These are phyloP conservation scores for Sinelater perroti DNA, from an alignment of 2,888 invertebrate genomes.

Conservation along the genomic window DNA sequence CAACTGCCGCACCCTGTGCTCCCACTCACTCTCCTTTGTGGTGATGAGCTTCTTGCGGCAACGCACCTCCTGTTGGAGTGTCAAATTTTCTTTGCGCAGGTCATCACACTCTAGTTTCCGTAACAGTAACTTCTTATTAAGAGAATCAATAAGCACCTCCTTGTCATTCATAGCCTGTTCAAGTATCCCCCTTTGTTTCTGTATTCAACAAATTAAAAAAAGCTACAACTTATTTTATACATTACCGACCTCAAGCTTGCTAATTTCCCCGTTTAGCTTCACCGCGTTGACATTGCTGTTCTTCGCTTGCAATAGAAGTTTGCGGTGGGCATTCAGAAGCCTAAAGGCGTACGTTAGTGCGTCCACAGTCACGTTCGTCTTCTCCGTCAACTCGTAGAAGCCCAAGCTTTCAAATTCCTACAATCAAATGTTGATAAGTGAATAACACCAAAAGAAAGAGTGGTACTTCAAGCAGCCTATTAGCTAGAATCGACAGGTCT, in stretches of 20 bases:
- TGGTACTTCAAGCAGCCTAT: too few relatives aligned
- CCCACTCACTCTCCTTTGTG: constrained; percentile 17
- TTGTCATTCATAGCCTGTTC: not conserved
- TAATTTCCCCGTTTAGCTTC: not conserved
- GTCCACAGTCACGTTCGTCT: not conserved
- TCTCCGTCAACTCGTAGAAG: not conserved
- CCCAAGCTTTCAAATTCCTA: not conserved
- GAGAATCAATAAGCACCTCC: not conserved
- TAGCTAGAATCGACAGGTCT: too few relatives aligned
- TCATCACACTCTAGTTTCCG: not conserved
- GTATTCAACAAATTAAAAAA: not conserved
- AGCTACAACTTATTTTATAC: not conserved
- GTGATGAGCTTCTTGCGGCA: not conserved
- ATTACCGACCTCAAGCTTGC: not conserved
- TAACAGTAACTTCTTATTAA: not conserved
- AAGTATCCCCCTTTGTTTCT: not conserved
- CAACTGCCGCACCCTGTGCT: constrained; percentile 15
- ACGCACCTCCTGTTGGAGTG: constrained; percentile 13
- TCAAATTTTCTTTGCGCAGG: not conserved
- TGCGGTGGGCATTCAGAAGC: constrained; percentile 1
- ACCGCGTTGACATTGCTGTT: not conserved
- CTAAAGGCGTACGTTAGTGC: not conserved
- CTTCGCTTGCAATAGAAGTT: not conserved
- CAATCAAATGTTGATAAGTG: too few relatives aligned
- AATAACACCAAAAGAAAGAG: too few relatives aligned